Evolutionary conservation across 1,140 invertebrate genomes (phyloP).

Genomic region (Drosophila tristis): DNA sequence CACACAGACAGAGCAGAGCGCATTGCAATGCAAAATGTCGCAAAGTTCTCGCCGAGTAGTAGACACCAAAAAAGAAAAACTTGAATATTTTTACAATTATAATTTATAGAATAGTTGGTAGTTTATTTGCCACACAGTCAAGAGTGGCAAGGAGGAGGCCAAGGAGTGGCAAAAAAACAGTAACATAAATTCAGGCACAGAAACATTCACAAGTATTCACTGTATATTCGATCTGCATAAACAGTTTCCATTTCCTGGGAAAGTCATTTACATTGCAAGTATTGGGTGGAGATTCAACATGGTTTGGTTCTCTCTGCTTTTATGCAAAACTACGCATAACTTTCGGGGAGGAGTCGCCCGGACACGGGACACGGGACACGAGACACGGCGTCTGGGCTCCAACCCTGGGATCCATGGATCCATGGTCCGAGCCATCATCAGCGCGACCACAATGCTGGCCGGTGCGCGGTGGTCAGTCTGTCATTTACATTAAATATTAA

Average conservation of each 20-base stretch:
- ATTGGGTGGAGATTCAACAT: constrained; percentile 7
- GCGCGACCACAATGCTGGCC: constrained; percentile 46
- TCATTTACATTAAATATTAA: constrained; percentile 82
- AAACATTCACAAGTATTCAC: constrained; percentile 45
- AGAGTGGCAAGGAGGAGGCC: neutral
- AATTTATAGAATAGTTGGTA: constrained; percentile 64
- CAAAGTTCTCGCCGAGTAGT: constrained; percentile 42
- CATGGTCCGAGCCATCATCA: constrained; percentile 55
- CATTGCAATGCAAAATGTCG: constrained; percentile 60
- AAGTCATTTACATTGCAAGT: constrained; percentile 62
- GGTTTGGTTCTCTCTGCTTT: constrained; percentile 15
- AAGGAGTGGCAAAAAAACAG: constrained; percentile 52
- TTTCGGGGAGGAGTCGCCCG: neutral
- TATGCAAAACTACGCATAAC: constrained; percentile 53
- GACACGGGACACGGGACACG: neutral
- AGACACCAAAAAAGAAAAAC: constrained; percentile 13
- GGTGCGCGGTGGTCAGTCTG: constrained; percentile 31
- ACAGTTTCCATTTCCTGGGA: constrained; percentile 63
- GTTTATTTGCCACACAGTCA: constrained; percentile 36
- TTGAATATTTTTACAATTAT: constrained; percentile 73
- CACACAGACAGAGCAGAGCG: constrained; percentile 22
- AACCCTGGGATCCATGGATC: neutral
- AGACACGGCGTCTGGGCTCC: neutral
- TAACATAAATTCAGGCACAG: constrained; percentile 51
- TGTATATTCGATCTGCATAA: constrained; percentile 80